Conservation (phyloP, 1,140 invertebrate species). For the Whitmania pigra region DNA sequence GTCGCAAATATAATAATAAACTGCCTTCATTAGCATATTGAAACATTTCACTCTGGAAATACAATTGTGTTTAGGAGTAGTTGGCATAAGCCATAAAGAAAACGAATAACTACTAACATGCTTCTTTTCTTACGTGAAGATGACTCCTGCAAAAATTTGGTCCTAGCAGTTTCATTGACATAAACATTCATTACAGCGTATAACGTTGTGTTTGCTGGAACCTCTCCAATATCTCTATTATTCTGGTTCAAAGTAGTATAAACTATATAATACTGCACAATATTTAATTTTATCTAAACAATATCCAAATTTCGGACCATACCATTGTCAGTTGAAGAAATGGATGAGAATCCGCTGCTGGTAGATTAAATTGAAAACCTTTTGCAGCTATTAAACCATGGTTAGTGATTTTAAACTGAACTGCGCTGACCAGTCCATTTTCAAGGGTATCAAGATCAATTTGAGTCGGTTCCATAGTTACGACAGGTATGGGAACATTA, state of each 20-base stretch:
- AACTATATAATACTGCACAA: neutral
- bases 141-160: neutral
- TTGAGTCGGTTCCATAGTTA: constrained; percentile 24
- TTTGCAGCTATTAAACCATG: constrained; percentile 30
- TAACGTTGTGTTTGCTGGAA: constrained; percentile 24
- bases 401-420: constrained; percentile 28
- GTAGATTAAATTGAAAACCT: constrained; percentile 27
- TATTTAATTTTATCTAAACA: neutral
- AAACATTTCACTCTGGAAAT: constrained; percentile 3
- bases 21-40: constrained; percentile 10
- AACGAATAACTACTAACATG: neutral
- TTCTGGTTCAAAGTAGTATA: constrained; percentile 14
- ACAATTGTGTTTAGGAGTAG: neutral
- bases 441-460: constrained; percentile 27
- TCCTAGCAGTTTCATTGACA: constrained; percentile 12
- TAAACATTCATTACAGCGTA: constrained; percentile 18
- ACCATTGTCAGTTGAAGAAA: constrained; percentile 25
- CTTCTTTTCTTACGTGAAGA: neutral
- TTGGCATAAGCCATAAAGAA: neutral
- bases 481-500: constrained; percentile 25
- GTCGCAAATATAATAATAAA: constrained; percentile 18
- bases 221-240: constrained; percentile 17
- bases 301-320: neutral
- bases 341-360: constrained; percentile 23
- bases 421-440: constrained; percentile 17